phyloP scores from a whole-genome alignment of 2,113 vertebrate species.

The Lota lota region DNA sequence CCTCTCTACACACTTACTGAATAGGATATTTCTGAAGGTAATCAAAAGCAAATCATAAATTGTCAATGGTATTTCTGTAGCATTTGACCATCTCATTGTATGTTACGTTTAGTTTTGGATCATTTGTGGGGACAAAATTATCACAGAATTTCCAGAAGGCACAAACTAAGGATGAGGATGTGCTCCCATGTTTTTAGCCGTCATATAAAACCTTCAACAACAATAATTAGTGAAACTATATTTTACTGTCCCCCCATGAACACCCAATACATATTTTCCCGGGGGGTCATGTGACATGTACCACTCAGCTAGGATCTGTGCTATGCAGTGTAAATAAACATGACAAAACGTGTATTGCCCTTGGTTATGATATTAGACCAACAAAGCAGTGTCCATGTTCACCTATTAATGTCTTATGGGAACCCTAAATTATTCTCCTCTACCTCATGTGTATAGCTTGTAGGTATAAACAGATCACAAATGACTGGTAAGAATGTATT shows the following conservation, averaged over 20 bases:
- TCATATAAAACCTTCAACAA: neutral
- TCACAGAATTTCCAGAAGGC: neutral
- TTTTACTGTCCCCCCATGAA: neutral
- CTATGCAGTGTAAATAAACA: constrained; percentile 59
- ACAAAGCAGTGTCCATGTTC: constrained; percentile 78
- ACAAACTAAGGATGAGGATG: neutral
- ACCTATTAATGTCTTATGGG: constrained; percentile 85
- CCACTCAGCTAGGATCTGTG: constrained; percentile 64
- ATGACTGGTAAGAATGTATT: constrained; percentile 99
- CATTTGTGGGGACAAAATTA: constrained; percentile 9
- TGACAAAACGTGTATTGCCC: constrained; percentile 55
- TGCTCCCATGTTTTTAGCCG: neutral
- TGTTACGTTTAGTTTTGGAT: constrained; percentile 22
- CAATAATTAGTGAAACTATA: neutral
- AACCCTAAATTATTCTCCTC: constrained; percentile 95
- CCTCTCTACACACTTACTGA: constrained; percentile 13
- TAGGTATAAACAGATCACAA: constrained; percentile 96
- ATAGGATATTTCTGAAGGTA: constrained; percentile 27
- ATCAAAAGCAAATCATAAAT: constrained; percentile 32
- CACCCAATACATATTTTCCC: constrained; percentile 1
- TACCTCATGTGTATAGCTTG: constrained; percentile 99
- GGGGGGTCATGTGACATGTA: constrained; percentile 35
- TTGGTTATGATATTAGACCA: constrained; percentile 71
- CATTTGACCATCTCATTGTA: constrained; percentile 39
- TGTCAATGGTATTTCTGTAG: constrained; percentile 32